phyloP scores from a whole-genome alignment of 2,797 vertebrate genomes.

The Enteromius paludinosus region DNA sequence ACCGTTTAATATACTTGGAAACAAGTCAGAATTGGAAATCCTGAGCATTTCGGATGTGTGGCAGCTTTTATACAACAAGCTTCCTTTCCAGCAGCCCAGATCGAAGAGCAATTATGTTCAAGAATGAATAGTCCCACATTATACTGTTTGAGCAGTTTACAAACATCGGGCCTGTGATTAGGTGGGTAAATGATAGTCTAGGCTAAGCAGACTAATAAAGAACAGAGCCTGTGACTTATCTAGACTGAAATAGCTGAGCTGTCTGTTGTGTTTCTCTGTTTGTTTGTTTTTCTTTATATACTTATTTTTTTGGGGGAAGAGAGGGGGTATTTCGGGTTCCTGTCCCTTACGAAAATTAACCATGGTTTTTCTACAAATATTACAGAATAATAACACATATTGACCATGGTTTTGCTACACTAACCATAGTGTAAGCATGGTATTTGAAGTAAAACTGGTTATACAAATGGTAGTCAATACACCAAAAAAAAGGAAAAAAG shows the following conservation, averaged over 20 bases:
- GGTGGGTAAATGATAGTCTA: neutral
- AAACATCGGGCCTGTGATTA: slow-evolving; percentile 2
- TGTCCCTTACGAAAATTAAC: neutral
- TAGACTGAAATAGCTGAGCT: slow-evolving; percentile 5
- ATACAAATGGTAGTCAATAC: neutral
- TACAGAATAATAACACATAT: too few relatives aligned
- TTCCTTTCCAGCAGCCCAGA: neutral
- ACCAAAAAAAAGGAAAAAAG: too few relatives aligned
- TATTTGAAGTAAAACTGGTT: neutral
- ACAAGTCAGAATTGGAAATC: neutral
- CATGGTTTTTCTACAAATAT: neutral
- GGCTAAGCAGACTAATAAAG: neutral
- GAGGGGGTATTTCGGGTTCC: neutral
- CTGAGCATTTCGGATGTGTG: neutral
- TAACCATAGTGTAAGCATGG: neutral
- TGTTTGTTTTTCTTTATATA: too few relatives aligned
- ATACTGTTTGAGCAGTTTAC: neutral
- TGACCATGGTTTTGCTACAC: too few relatives aligned
- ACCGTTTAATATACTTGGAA: slow-evolving; percentile 1
- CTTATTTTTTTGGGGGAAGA: too few relatives aligned
- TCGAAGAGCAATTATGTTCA: neutral
- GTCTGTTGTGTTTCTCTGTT: neutral
- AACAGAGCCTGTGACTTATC: slow-evolving; percentile 2
- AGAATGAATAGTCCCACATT: slow-evolving; percentile 7
- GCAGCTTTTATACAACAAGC: neutral